A percentile compares a stretch with the other conserved stretches of the same genome.
Evolutionary conservation across 2,888 invertebrate genomes (phyloP).

Genomic region (Plutella xylostella): DNA sequence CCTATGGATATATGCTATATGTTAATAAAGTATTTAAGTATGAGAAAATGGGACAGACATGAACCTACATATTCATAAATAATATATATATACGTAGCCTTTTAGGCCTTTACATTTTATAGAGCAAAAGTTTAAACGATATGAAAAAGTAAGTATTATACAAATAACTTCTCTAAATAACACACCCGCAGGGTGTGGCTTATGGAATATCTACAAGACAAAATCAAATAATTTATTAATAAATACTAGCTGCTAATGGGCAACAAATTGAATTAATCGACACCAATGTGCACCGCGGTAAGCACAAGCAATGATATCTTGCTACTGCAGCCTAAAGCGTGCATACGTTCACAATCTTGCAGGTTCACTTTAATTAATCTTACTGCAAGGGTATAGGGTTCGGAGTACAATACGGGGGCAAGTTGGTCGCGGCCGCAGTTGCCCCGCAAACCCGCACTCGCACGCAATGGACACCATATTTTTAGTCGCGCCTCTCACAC

Average conservation of each 20-base stretch:
- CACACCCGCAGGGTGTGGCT: neutral
- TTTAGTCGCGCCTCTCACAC: constrained; percentile 19
- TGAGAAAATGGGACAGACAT: no score
- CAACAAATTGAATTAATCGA: constrained; percentile 5
- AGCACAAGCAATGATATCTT: neutral
- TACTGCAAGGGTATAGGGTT: neutral
- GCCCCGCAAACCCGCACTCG: neutral
- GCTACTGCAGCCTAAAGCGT: constrained; percentile 1
- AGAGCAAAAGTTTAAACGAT: no score
- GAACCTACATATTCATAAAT: no score
- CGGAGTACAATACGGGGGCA: neutral
- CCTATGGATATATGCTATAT: no score
- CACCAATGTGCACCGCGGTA: neutral
- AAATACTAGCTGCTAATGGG: constrained; percentile 2
- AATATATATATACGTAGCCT: no score
- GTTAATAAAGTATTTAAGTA: no score
- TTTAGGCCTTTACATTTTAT: no score
- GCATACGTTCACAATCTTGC: neutral
- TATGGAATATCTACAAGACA: neutral
- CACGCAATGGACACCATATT: constrained; percentile 13
- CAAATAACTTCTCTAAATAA: no score
- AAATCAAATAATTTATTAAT: neutral
- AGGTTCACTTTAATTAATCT: neutral
- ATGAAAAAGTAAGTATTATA: no score
- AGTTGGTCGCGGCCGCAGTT: no score